A percentile compares a stretch with the other conserved stretches of the same genome.
Conservation (phyloP, 1,140 invertebrate genomes). For the Zaprionus capensis region DNA sequence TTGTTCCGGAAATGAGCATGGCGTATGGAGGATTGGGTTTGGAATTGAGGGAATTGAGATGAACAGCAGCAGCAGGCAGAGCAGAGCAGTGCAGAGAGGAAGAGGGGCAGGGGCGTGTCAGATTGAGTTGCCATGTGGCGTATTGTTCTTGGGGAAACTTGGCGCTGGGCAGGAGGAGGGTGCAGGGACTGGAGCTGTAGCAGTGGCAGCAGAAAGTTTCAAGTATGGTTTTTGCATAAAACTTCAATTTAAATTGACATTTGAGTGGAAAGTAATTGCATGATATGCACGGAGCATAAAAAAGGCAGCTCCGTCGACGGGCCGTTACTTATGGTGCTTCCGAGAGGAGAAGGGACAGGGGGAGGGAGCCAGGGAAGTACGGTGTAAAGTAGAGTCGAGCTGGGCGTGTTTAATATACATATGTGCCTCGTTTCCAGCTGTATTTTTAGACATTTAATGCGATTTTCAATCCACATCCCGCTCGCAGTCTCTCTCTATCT, state of each 20-base stretch:
- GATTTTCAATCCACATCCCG: conserved; percentile 49
- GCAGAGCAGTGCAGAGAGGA: too few species aligned
- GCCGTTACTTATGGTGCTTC: conserved; percentile 44
- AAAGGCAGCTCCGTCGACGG: conserved; percentile 63
- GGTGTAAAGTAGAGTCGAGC: not conserved
- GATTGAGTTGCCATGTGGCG: conserved; percentile 52
- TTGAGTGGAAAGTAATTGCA: conserved; percentile 82
- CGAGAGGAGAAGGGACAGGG: not conserved
- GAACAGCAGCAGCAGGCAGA: not conserved
- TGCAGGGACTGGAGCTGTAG: not conserved
- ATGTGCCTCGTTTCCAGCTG: conserved; percentile 39
- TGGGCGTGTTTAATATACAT: conserved; percentile 77
- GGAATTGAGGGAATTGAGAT: not conserved
- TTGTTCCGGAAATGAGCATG: conserved; percentile 48
- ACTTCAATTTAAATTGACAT: conserved; percentile 83
- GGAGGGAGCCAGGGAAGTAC: not conserved
- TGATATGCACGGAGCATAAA: conserved; percentile 76
- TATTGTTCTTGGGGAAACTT: conserved; percentile 44
- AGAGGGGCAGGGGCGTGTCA: conserved; percentile 25
- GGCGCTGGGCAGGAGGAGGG: not conserved
- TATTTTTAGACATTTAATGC: conserved; percentile 77
- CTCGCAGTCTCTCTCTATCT: not conserved
- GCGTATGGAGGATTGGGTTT: conserved; percentile 33
- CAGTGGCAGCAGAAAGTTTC: conserved; percentile 61
- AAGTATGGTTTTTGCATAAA: conserved; percentile 81